Base-by-base conservation (phyloP, 2,888 invertebrate genomes). In the Sminthurides aquaticus region DNA sequence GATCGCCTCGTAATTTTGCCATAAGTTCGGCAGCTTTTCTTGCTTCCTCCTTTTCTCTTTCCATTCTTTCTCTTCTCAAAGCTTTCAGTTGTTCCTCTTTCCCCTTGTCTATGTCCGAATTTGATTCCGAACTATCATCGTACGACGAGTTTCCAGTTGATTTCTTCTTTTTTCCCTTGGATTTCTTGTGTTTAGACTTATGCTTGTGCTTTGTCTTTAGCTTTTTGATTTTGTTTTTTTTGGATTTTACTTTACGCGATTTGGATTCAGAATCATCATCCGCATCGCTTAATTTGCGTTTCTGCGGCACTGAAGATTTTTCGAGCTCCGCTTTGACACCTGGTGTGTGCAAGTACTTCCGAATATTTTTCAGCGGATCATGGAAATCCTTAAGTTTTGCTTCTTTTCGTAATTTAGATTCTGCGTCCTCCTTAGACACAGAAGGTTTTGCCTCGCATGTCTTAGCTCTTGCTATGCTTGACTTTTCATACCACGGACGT, bases 41-140 rank as follows among this genome's bases (percentile, higher is more conserved):
- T 77, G 86, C 85, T 79, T 98, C 98, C 69, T 83, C 83, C 66
- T 81, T 82, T 80, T 98, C 98, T 54, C 97, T 82, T 76, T 85
- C 84, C 28, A 96, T 77, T 71, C 97, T 80, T 76, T 90, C 88
- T 71, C 85, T 85, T 78, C 94, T 81, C 67, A 95, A 80, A 75
- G 85, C 81, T 75, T 87, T 84, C 43, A 92, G 75, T 78, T 82
- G 79, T 69, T 74, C 71, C 67, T 76, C 76, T 69, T 79, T 79
- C 64, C 77, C 76, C 29, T 72, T 62, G 56, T 75, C 69, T 56
- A 75, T 69, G 56, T 74, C 74, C 26, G 77, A 77, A 68, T 77
- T 76, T 34, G 76, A 76, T 69, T 67, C 68, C 27, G 69, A 72
- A 24, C 62, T 27, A 11, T 61, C 26, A 60, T 24, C 43, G 29